These are phyloP conservation scores for Stigmatopora nigra DNA, from an alignment of 2,113 vertebrate species.

Conservation along the genomic window DNA sequence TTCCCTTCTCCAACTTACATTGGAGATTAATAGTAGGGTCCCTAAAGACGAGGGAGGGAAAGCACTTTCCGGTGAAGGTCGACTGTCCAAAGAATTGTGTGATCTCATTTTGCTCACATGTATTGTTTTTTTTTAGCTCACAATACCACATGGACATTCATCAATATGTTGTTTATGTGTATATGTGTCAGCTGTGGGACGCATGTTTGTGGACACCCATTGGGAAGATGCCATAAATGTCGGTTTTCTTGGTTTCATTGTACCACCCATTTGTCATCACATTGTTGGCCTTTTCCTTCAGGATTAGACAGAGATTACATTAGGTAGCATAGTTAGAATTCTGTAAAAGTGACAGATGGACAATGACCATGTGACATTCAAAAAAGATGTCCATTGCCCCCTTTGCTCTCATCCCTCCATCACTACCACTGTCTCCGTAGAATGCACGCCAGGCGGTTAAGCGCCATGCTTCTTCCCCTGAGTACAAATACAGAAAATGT, in stretches of 20 bases:
- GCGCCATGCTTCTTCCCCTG: neutral
- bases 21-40: constrained; percentile 51
- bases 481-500: constrained; percentile 43
- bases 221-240: neutral
- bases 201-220: neutral
- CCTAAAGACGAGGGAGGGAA: constrained; percentile 46
- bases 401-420: constrained; percentile 13
- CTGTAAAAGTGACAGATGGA: constrained; percentile 43
- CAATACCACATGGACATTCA: neutral
- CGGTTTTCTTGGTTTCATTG: neutral
- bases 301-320: neutral
- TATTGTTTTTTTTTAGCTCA: neutral
- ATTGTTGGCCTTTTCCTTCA: neutral
- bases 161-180: neutral
- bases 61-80: constrained; percentile 37
- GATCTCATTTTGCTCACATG: constrained; percentile 10
- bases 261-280: neutral
- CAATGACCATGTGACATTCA: constrained; percentile 52
- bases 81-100: constrained; percentile 29
- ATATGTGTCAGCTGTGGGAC: neutral
- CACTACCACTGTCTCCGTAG: neutral
- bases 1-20: neutral
- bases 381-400: constrained; percentile 49
- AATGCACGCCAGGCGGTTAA: neutral
- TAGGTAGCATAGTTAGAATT: constrained; percentile 12